Conservation (phyloP, 2,888 invertebrate genomes). For the Drepanosiphum platanoidis region DNA sequence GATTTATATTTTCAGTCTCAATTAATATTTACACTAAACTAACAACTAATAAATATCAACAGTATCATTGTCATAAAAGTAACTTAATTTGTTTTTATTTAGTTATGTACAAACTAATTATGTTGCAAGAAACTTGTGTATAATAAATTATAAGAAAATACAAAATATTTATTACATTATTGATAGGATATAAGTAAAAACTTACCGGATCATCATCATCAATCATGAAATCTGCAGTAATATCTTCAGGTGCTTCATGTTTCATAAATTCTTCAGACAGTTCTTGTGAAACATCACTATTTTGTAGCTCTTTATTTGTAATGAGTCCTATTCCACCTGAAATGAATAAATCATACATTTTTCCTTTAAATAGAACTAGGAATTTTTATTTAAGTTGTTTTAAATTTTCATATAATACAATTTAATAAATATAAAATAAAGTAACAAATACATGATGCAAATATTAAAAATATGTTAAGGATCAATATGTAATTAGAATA, state of each 20-base stretch:
- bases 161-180: neutral
- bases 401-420: neutral
- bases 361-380: neutral
- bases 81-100: too few species aligned
- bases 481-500: too few species aligned
- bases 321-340: constrained; percentile 54
- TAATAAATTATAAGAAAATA: neutral
- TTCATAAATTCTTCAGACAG: constrained; percentile 26
- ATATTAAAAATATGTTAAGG: too few species aligned
- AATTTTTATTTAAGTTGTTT: neutral
- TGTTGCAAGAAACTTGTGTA: neutral
- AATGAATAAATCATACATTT: neutral
- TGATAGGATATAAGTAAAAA: neutral
- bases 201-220: constrained; percentile 49
- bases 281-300: constrained; percentile 43
- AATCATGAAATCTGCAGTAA: constrained; percentile 1
- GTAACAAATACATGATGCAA: too few species aligned
- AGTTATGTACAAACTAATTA: neutral
- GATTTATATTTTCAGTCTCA: neutral
- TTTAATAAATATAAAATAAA: too few species aligned
- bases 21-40: neutral
- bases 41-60: neutral
- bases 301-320: constrained; percentile 42
- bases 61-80: too few species aligned
- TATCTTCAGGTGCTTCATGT: constrained; percentile 6